phyloP scores from a whole-genome alignment of 2,888 invertebrate genomes.

The Hypomecis atomaria region DNA sequence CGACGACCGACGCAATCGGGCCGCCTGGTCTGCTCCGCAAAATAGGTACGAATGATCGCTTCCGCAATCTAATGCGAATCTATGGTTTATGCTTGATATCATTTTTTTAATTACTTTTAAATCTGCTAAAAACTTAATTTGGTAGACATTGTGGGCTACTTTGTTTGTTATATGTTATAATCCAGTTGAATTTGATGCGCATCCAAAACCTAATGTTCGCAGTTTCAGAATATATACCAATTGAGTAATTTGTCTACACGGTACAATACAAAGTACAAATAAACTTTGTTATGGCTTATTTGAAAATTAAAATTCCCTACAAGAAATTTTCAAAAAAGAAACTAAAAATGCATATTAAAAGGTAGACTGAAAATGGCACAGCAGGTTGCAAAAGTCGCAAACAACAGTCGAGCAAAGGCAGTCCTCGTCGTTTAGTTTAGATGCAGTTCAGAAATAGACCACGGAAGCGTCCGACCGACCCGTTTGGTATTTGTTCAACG shows the following conservation, averaged over 20 bases:
- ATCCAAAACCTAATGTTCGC: no score
- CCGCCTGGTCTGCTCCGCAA: slow-evolving; percentile 67
- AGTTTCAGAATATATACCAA: no score
- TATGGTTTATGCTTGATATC: slow-evolving; percentile 38
- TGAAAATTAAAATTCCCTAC: not conserved
- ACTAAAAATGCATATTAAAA: not conserved
- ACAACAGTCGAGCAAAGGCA: slow-evolving; percentile 59
- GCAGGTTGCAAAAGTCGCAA: slow-evolving; percentile 68
- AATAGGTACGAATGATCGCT: slow-evolving; percentile 70
- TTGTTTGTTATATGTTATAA: no score
- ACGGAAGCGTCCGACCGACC: slow-evolving; percentile 83
- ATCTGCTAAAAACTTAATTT: no score
- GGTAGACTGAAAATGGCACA: slow-evolving; percentile 37
- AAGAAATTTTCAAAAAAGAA: not conserved
- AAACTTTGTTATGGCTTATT: not conserved
- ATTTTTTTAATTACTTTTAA: not conserved
- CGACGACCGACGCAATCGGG: slow-evolving; percentile 73
- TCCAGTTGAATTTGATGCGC: no score
- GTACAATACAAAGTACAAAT: no score
- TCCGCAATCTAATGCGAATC: slow-evolving; percentile 71
- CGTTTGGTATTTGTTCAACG: slow-evolving; percentile 85
- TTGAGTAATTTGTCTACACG: no score
- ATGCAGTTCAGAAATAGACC: slow-evolving; percentile 82
- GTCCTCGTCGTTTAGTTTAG: slow-evolving; percentile 74
- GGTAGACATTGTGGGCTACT: not conserved